Evolutionary conservation across 1,140 invertebrate genomes (phyloP), one percentile per base, ranked within the genome.

Genomic region (Chelonus insularis): DNA sequence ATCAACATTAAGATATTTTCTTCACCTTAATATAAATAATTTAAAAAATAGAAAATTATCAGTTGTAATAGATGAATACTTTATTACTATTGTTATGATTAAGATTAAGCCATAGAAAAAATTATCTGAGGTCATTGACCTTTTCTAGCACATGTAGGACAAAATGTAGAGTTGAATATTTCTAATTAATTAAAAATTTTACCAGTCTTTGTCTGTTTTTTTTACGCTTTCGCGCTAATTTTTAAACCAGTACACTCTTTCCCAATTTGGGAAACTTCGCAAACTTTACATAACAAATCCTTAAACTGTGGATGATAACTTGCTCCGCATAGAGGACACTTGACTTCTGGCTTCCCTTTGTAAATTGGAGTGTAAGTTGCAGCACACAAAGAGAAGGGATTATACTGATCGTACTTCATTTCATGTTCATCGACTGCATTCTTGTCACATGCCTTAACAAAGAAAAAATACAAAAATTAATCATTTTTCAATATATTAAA

Each of bases 381-480:
- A 0, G 91, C 96, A 82, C 98, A 99, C 11, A 99, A 84, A 43
- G 88, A 88, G 78, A 99, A 99, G 2, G 98, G 98, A 85, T 99
- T 99, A 74, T 98, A 95, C 74, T 99, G 95, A 74, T 99, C 97
- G 75, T 99, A 99, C 1, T 88, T 82, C 48, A 99, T 75, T 69
- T 91, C 86, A 68, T 97, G 88, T 75, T 96, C 93, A 77, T 99
- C 95, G 0, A 87, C 86, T 2, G 90, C 90, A 71, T 91, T 97
- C 52, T 94, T 94, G 72, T 99, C 96, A 74, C 96, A 98, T 0
- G 92, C 95, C 81, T 93, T 56, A 58, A 81, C 76, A 43, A 43
- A 25, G 8, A 52, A 58, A 23, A 45, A 20, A 48, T 18, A 57
- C 9, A 1, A 47, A 47, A 16, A 60, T 54, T 45, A n/a, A n/a